phyloP scores from a whole-genome alignment of 2,888 invertebrate species.

The Dynastes grantii region DNA sequence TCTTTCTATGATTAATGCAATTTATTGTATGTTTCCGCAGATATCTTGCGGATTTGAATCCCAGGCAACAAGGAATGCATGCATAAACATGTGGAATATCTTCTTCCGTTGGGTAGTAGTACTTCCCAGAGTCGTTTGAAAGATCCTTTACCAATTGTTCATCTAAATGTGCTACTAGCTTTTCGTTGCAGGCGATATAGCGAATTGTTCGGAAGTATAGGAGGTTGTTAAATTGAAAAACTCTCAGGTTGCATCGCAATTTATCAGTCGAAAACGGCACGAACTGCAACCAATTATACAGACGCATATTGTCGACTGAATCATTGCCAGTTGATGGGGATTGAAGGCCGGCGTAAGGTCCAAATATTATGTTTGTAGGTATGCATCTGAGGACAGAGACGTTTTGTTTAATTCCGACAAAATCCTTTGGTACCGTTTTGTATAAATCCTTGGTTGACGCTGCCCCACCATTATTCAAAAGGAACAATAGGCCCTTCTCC shows the following conservation, averaged over 20 bases:
- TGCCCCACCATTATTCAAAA: background rate
- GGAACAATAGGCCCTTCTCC: background rate
- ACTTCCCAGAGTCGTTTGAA: background rate
- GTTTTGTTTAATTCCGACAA: background rate
- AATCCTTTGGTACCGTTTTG: background rate
- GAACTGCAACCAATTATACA: background rate
- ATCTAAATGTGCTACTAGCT: background rate
- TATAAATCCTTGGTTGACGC: background rate
- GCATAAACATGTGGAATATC: background rate
- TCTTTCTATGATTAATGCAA: no score
- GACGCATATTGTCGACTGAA: background rate
- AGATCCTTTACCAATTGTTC: background rate
- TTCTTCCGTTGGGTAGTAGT: background rate
- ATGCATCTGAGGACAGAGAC: background rate
- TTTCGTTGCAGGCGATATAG: background rate
- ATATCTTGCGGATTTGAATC: background rate
- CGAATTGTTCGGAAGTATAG: background rate
- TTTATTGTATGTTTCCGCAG: background rate
- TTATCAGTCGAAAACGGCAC: background rate
- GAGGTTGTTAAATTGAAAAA: background rate
- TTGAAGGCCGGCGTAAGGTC: background rate
- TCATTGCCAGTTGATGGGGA: background rate
- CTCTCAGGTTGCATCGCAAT: background rate
- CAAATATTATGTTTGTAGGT: conserved; percentile 1
- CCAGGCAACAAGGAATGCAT: background rate